Percentiles rank a stretch among this genome's conserved stretches.
Evolutionary conservation across 2,113 vertebrate genomes (phyloP).

Genomic region (Nycticorax nycticorax): DNA sequence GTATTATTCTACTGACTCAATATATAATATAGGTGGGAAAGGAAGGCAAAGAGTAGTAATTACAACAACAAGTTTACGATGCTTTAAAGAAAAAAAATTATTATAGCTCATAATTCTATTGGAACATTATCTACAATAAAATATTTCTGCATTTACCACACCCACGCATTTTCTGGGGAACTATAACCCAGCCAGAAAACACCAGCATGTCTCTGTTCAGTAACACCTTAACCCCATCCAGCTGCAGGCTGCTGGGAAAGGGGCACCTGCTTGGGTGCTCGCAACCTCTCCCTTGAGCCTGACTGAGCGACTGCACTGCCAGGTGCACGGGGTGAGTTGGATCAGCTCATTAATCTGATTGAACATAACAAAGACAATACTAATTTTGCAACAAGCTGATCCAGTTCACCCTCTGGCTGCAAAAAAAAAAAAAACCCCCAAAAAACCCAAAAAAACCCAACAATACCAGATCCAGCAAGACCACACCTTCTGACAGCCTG

Average conservation of each 20-base stretch:
- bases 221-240: neutral
- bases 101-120: neutral
- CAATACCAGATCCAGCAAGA: neutral
- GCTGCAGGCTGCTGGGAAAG: neutral
- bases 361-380: neutral
- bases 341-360: neutral
- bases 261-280: neutral
- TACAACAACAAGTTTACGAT: neutral
- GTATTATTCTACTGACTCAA: neutral
- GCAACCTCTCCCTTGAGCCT: neutral
- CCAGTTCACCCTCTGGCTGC: neutral
- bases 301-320: neutral
- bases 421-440: neutral
- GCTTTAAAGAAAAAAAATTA: neutral
- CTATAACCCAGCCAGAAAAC: neutral
- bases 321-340: neutral
- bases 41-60: neutral
- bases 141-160: neutral
- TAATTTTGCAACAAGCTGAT: neutral
- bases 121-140: neutral
- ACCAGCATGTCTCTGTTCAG: neutral
- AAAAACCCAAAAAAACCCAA: no score
- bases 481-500: neutral
- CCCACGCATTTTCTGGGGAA: neutral
- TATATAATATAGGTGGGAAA: neutral